These are phyloP conservation scores for Mystacides longicornis DNA, from an alignment of 2,888 invertebrate species.

Conservation along the genomic window DNA sequence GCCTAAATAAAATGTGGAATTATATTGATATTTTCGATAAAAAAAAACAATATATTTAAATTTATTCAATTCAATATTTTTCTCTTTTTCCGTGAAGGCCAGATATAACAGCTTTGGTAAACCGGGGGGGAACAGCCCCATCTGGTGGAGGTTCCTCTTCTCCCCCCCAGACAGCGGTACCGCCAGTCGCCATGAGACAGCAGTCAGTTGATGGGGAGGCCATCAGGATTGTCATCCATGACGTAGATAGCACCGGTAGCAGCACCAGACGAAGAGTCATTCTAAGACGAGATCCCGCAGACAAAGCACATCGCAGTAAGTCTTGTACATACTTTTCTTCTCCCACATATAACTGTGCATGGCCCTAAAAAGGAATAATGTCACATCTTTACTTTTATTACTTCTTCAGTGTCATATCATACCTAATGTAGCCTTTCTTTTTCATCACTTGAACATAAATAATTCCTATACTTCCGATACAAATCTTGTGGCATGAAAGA, in stretches of 20 bases:
- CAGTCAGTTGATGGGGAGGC: conserved; percentile 87
- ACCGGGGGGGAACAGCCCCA: conserved; percentile 44
- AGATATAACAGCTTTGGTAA: conserved; percentile 59
- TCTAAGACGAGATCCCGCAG: conserved; percentile 68
- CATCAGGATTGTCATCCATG: conserved; percentile 88
- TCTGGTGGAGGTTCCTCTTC: conserved; percentile 37
- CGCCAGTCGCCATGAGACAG: conserved; percentile 64
- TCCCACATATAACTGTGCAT: no score
- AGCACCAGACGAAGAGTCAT: conserved; percentile 67
- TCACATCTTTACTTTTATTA: no score
- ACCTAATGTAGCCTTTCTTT: no score
- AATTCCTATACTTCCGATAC: no score
- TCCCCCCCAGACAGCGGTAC: conserved; percentile 46
- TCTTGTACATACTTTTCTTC: no score
- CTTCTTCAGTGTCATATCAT: no score
- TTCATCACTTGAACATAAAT: no score
- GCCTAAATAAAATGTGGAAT: no score
- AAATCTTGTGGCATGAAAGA: no score
- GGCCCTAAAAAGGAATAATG: no score
- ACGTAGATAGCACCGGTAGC: conserved; percentile 71
- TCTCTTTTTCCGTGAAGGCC: conserved; percentile 47
- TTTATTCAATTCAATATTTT: not conserved
- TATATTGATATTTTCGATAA: no score
- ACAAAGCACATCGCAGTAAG: conserved; percentile 83
- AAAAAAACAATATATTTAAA: no score